Evolutionary conservation across 2,888 invertebrate species (phyloP).

Genomic region (Nudaria mundana): DNA sequence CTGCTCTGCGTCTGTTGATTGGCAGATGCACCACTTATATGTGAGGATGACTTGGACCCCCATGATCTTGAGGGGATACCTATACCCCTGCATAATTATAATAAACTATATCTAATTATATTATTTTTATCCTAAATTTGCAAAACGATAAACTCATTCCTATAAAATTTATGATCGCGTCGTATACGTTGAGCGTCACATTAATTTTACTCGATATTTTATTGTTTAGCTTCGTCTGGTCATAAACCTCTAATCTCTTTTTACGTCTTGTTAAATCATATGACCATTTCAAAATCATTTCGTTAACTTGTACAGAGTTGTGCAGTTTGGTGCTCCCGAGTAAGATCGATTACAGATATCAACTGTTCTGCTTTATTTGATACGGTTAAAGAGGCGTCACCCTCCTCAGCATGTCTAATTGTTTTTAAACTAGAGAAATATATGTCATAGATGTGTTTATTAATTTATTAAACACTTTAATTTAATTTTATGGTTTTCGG

Average conservation of each 20-base stretch:
- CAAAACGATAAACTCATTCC: neutral
- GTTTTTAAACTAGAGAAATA: conserved; percentile 32
- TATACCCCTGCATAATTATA: too few relatives aligned
- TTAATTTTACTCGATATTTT: conserved; percentile 26
- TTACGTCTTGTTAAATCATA: conserved; percentile 68
- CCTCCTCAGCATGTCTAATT: conserved; percentile 39
- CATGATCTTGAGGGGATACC: too few relatives aligned
- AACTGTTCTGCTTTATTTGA: conserved; percentile 50
- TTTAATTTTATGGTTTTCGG: too few relatives aligned
- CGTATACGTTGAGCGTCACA: conserved; percentile 11
- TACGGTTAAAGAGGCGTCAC: conserved; percentile 42
- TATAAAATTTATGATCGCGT: too few relatives aligned
- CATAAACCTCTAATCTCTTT: conserved; percentile 54
- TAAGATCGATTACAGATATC: conserved; percentile 60
- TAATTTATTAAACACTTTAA: too few relatives aligned
- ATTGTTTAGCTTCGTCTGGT: conserved; percentile 18
- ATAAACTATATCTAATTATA: too few relatives aligned
- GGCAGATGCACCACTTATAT: too few relatives aligned
- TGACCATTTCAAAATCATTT: conserved; percentile 70
- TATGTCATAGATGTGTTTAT: conserved; percentile 21
- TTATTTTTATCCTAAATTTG: too few relatives aligned
- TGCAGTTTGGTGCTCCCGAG: conserved; percentile 13
- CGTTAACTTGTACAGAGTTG: conserved; percentile 45
- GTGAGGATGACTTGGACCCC: too few relatives aligned
- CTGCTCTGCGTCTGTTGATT: too few relatives aligned